Base-by-base conservation (phyloP, 1,140 invertebrate species). In the Sminthurides bifidus region DNA sequence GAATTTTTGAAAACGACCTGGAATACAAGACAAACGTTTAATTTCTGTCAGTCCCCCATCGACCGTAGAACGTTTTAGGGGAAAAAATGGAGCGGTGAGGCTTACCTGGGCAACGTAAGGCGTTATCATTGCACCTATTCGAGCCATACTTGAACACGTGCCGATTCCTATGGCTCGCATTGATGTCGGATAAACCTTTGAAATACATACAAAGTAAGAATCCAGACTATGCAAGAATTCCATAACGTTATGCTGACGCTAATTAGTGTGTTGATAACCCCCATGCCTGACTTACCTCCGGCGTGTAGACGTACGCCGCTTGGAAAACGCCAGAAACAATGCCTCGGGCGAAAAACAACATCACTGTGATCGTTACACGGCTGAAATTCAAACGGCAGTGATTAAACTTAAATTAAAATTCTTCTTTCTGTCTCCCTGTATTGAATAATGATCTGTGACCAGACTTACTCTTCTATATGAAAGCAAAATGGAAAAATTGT, bases 281-380 rank as follows among this genome's bases (percentile, higher is more conserved):
- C n/a, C n/a, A n/a, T n/a, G n/a, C n/a, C n/a, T 15, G 21, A 43
- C 58, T 68, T 59, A 92, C 86, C 77, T 94, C 91, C 23, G 91
- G 89, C 15, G 92, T 94, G 66, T 96, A 95, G 15, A 95, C 89
- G 68, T 96, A 95, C 0, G 88, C 87, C 15, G 88, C 89, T 77
- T 93, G 90, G 68, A 96, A 95, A 3, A 92, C 81, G 1, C 90
- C 88, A 27, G 89, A 90, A 59, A 95, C 92, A 52, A 95, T 85
- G 4, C 87, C 91, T 67, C 92, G 76, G 0, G 90, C 87, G 58
- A 93, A 69, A 71, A 95, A 95, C 41, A 96, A 71, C 46, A 92
- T 81, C 31, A 86, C 74, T 0, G 89, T 94, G 33, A 93, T 74
- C 48, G 83, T 78, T 12, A 79, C 78, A 54, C 88, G 82, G 66